phyloP scores from a whole-genome alignment of 2,113 vertebrate genomes.

The Conger conger region DNA sequence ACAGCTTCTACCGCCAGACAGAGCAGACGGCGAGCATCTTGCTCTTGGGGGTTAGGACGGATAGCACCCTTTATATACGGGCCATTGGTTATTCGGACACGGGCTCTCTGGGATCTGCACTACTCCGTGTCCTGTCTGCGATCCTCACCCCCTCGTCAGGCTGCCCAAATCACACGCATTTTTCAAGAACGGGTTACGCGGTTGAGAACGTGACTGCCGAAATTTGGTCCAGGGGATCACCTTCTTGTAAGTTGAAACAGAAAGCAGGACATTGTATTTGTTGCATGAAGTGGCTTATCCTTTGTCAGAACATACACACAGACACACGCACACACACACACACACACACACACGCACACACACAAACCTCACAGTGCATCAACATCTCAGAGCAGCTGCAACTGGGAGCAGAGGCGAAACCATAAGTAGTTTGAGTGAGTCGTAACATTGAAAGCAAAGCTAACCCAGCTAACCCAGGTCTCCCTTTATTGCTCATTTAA shows the following conservation, averaged over 20 bases:
- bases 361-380: slow-evolving; percentile 31
- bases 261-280: slow-evolving; percentile 34
- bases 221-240: not conserved
- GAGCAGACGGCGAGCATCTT: slow-evolving; percentile 72
- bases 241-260: slow-evolving; percentile 10
- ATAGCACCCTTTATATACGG: slow-evolving; percentile 71
- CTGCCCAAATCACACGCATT: not conserved
- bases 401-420: slow-evolving; percentile 52
- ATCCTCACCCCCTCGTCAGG: slow-evolving; percentile 33
- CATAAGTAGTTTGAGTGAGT: slow-evolving; percentile 37
- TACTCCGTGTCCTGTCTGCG: slow-evolving; percentile 64
- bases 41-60: slow-evolving; percentile 62
- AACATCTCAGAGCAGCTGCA: slow-evolving; percentile 52
- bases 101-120: slow-evolving; percentile 67
- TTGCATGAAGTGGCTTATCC: slow-evolving; percentile 34
- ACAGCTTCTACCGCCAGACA: slow-evolving; percentile 60
- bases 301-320: slow-evolving; percentile 40
- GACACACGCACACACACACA: slow-evolving; percentile 13
- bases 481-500: slow-evolving; percentile 71
- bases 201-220: slow-evolving; percentile 39
- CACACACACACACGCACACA: slow-evolving; percentile 13
- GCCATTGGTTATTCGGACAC: slow-evolving; percentile 73
- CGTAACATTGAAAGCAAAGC: not conserved
- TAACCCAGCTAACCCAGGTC: slow-evolving; percentile 41
- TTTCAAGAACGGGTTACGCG: slow-evolving; percentile 25